phyloP scores from a whole-genome alignment of 2,113 vertebrate species.

The Grallaria varia region DNA sequence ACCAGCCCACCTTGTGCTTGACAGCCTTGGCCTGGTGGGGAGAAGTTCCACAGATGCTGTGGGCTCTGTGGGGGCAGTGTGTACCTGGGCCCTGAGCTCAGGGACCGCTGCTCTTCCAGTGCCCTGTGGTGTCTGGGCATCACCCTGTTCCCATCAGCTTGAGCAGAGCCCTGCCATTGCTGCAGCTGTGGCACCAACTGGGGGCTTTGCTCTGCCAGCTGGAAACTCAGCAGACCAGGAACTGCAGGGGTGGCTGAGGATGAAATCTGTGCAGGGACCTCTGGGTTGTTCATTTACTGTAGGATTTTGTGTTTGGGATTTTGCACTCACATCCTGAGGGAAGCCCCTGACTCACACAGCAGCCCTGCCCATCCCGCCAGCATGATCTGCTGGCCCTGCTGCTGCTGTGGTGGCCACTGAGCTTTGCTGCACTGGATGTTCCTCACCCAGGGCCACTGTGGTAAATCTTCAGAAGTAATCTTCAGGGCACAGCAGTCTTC shows the following conservation, averaged over 20 bases:
- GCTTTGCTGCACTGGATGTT: background rate
- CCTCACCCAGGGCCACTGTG: background rate
- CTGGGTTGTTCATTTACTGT: background rate
- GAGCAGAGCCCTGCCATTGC: background rate
- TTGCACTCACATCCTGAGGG: background rate
- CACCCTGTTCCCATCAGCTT: background rate
- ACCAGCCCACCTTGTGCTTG: background rate
- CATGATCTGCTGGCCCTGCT: background rate
- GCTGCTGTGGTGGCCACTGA: background rate
- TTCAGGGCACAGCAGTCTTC: background rate
- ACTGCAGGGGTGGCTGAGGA: background rate
- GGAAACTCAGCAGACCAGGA: background rate
- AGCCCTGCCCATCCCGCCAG: background rate
- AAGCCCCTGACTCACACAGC: background rate
- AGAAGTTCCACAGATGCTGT: background rate
- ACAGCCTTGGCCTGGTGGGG: background rate
- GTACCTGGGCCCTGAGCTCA: background rate
- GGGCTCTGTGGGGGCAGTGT: background rate
- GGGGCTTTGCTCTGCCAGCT: background rate
- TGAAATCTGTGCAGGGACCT: background rate
- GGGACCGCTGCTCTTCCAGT: background rate
- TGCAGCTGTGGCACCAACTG: background rate
- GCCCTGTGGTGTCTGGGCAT: fast-evolving
- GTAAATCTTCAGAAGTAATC: background rate
- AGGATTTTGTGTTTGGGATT: background rate